phyloP scores from a whole-genome alignment of 2,113 vertebrate genomes.

The Pygoscelis adeliae region DNA sequence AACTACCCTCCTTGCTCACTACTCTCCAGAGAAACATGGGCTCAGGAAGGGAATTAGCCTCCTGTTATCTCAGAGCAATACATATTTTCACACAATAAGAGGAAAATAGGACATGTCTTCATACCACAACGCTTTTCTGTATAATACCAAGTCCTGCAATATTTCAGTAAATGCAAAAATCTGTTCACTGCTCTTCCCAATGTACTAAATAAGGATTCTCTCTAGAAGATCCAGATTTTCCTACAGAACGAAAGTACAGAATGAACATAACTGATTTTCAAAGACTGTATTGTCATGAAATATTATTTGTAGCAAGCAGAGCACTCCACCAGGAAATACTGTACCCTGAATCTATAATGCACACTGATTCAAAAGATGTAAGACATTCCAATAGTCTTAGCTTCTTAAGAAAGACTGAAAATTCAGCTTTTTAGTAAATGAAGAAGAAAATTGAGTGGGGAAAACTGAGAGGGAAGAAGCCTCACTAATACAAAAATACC shows the following conservation, averaged over 20 bases:
- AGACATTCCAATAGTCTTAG: background rate
- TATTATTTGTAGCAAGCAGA: background rate
- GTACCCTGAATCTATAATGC: background rate
- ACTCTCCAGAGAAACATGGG: background rate
- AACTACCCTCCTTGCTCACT: fast-evolving
- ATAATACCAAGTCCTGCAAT: background rate
- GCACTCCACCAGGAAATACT: background rate
- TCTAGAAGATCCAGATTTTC: background rate
- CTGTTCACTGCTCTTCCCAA: background rate
- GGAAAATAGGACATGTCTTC: background rate
- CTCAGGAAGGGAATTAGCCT: background rate
- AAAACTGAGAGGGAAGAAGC: background rate
- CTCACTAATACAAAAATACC: background rate
- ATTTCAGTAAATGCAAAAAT: background rate
- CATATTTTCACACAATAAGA: background rate
- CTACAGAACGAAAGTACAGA: background rate
- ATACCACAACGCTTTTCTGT: background rate
- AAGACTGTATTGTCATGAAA: background rate
- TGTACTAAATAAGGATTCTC: background rate
- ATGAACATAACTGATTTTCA: background rate
- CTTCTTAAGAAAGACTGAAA: background rate
- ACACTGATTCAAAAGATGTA: background rate
- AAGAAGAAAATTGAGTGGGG: background rate
- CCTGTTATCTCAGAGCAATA: background rate
- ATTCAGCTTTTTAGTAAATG: background rate